These are phyloP conservation scores for Esox lucius DNA, from an alignment of 2,797 vertebrate genomes.

Conservation along the genomic window DNA sequence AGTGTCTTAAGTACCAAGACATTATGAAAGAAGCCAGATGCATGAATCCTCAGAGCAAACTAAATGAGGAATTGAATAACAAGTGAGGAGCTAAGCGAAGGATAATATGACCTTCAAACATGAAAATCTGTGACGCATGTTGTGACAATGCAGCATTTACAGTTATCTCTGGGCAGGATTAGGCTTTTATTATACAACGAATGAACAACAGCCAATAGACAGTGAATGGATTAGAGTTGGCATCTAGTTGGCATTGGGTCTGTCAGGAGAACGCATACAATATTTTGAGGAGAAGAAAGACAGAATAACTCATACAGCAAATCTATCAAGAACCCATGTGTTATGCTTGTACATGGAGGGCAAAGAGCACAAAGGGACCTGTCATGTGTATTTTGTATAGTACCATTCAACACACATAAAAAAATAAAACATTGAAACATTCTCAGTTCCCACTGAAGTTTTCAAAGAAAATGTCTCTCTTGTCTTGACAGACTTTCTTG, in stretches of 20 bases:
- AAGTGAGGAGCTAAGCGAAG: not conserved
- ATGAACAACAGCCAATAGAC: not conserved
- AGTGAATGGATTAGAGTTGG: not conserved
- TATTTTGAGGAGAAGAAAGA: slow-evolving; percentile 2
- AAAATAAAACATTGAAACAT: not conserved
- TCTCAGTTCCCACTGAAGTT: not conserved
- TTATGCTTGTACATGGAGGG: not conserved
- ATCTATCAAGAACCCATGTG: slow-evolving; percentile 11
- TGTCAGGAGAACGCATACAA: slow-evolving; percentile 1
- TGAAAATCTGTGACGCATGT: not conserved
- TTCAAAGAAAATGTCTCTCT: not conserved
- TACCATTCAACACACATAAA: slow-evolving; percentile 14
- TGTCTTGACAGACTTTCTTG: not conserved
- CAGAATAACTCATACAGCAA: not conserved
- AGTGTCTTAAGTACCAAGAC: not conserved
- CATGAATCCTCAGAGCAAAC: not conserved
- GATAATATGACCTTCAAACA: not conserved
- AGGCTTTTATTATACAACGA: not conserved
- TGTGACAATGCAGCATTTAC: not conserved
- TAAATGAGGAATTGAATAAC: not conserved
- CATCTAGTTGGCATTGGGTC: slow-evolving; percentile 4
- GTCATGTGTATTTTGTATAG: slow-evolving; percentile 10
- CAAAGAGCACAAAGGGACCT: slow-evolving; percentile 6
- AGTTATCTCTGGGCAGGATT: slow-evolving; percentile 16
- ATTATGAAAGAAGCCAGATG: not conserved